Base-by-base conservation (phyloP, 1,140 invertebrate species). In the Drosophila biarmipes region DNA sequence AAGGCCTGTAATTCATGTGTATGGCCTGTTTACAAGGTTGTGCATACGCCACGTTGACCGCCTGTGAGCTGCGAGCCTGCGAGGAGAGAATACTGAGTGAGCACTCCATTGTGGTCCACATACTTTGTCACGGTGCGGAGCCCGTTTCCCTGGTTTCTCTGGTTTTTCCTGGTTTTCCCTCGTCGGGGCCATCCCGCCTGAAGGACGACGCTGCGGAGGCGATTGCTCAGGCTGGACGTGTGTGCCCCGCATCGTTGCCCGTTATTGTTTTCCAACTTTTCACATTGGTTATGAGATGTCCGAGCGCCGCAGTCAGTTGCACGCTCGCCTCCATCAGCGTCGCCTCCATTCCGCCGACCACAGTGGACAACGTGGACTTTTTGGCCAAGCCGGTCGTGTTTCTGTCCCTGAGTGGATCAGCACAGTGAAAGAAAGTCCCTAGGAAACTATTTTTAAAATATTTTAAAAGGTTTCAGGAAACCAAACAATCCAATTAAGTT, bases 271-370 rank as follows among this genome's bases (percentile, higher is more conserved):
- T 77, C 45, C 43, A 54, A 69, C 72, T 75, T 74, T 69, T 74
- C 71, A 56, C 74, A 63, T 71, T 63, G 64, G 73, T 77, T 78
- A 78, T 78, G 73, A 78, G 76, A 77, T 62, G 52, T 57, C 64
- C 64, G 11, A 63, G 53, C 48, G 35, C 29, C 17, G 46, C 61
- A 75, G 73, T 68, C 73, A 76, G 52, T 76, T 76, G 72, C 73
- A 76, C 62, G 62, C 48, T 48, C 34, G 40, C 11, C 35, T 37
- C 37, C 27, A 35, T 51, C 43, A 42, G 37, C 45, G 42, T 11
- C 40, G 24, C 29, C 24, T 40, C 52, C 49, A 48, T 48, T 48
- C 57, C 71, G 49, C 34, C 43, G 56, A 73, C 72, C 72, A 48
- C 71, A 51, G 34, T 40, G 72, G 58, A 74, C 71, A 57, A 57